phyloP scores from a whole-genome alignment of 2,797 vertebrate species.

The Alcedo quadribrachys region DNA sequence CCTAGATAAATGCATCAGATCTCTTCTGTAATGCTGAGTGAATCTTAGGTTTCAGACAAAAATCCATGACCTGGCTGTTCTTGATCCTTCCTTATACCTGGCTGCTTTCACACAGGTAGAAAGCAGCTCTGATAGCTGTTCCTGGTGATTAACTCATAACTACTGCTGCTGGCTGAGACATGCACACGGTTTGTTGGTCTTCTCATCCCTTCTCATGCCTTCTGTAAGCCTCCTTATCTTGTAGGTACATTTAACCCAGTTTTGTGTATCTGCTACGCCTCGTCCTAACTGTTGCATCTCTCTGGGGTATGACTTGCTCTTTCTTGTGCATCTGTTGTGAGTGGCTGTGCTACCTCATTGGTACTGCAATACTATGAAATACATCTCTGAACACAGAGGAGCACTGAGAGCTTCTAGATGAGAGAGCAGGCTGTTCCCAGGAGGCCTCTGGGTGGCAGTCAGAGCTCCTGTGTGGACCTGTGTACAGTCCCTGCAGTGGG shows the following conservation, averaged over 20 bases:
- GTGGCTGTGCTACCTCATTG: neutral
- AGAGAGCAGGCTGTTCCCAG: neutral
- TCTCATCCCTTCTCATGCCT: neutral
- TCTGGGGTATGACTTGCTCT: neutral
- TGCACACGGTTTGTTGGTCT: rapidly evolving
- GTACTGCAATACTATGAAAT: neutral
- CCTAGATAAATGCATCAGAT: neutral
- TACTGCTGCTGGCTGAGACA: neutral
- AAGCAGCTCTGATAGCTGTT: neutral
- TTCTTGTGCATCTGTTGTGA: neutral
- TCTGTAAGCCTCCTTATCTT: neutral
- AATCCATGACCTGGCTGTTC: neutral
- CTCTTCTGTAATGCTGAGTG: neutral
- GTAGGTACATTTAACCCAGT: neutral
- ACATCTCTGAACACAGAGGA: neutral
- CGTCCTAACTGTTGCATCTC: neutral
- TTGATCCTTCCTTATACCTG: neutral
- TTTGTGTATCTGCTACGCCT: neutral
- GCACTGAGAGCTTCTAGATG: neutral
- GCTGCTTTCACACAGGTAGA: neutral
- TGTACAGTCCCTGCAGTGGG: neutral
- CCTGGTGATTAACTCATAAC: neutral
- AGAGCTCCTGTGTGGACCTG: neutral
- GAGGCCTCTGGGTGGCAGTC: neutral
- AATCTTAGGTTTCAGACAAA: neutral